Conservation (phyloP, 2,797 vertebrate species). For the Pipistrellus pipistrellus region DNA sequence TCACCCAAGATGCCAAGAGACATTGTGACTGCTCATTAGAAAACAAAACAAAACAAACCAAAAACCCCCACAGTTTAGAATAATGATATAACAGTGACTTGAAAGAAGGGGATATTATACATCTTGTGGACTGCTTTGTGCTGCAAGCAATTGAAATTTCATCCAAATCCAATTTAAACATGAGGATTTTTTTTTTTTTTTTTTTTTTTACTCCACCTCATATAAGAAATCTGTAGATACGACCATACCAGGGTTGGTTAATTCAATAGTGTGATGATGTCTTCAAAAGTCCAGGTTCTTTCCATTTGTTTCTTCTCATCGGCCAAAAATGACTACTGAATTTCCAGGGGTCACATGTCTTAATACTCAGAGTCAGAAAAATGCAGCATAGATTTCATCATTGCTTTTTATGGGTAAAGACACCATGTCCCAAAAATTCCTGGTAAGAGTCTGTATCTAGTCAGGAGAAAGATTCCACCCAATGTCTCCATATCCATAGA, state of each 20-base stretch:
- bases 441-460: not conserved
- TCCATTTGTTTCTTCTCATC: not conserved
- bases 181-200: not conserved
- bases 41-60: too few species aligned
- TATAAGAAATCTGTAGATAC: not conserved
- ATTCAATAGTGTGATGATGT: not conserved
- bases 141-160: not conserved
- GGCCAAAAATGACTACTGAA: not conserved
- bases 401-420: not conserved
- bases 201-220: not conserved
- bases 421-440: not conserved
- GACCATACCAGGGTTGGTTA: not conserved
- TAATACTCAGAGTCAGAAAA: conserved; percentile 8
- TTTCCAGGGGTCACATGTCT: not conserved
- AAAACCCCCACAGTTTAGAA: not conserved
- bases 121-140: not conserved
- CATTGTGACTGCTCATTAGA: not conserved
- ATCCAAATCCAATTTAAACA: not conserved
- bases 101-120: not conserved
- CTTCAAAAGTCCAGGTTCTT: conserved; percentile 22
- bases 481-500: not conserved
- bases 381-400: not conserved
- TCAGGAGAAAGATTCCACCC: not conserved
- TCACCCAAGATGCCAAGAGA: not conserved
- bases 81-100: not conserved